Evolutionary conservation across 1,140 invertebrate genomes (phyloP).

Genomic region (Conus betulinus): DNA sequence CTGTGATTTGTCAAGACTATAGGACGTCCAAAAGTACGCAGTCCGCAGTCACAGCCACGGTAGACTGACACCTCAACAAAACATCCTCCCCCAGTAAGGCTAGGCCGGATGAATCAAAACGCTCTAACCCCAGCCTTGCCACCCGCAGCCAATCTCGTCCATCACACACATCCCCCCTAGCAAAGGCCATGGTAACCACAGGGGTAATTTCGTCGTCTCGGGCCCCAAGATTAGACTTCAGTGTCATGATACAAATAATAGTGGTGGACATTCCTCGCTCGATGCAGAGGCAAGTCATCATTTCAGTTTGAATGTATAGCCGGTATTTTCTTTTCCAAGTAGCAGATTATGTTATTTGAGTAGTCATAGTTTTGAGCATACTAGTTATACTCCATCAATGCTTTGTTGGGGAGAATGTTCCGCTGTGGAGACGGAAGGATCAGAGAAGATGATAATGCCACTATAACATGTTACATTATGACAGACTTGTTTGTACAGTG

Average conservation of each 20-base stretch:
- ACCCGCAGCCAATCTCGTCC: background rate
- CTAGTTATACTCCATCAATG: too few species aligned
- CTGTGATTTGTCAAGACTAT: constrained; percentile 31
- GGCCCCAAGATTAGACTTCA: constrained; percentile 40
- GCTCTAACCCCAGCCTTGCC: background rate
- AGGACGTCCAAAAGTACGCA: constrained; percentile 35
- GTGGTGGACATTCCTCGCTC: too few species aligned
- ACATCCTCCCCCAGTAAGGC: constrained; percentile 8
- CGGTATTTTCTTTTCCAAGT: too few species aligned
- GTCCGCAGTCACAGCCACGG: background rate
- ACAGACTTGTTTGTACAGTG: too few species aligned
- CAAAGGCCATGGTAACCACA: background rate
- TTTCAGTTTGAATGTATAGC: too few species aligned
- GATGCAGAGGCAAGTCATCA: too few species aligned
- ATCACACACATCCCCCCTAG: background rate
- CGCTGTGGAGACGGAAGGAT: too few species aligned
- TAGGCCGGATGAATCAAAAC: constrained; percentile 7
- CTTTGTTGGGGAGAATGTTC: too few species aligned
- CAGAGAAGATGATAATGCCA: too few species aligned
- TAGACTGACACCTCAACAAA: background rate
- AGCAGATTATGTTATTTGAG: too few species aligned
- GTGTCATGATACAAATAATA: constrained; percentile 5
- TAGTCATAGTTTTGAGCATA: too few species aligned
- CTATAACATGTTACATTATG: too few species aligned
- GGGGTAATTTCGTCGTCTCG: constrained; percentile 45